A percentile compares a stretch with the other conserved stretches of the same genome.
Conservation (phyloP, 2,797 vertebrate species). For the Halcyon chelicuti region DNA sequence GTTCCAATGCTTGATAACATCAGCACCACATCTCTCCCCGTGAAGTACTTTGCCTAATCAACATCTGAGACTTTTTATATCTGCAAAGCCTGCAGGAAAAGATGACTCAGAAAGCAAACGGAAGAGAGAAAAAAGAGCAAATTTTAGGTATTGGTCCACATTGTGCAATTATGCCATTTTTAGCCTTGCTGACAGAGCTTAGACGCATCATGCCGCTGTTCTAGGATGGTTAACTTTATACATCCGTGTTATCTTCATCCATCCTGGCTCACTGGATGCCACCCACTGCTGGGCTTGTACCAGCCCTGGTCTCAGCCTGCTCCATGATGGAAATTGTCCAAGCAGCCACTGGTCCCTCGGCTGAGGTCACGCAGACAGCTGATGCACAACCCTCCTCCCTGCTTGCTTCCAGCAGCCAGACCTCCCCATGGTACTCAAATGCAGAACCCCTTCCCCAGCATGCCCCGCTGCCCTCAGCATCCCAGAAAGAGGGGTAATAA, state of each 20-base stretch:
- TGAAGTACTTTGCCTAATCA: background rate
- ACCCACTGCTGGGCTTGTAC: fast-evolving
- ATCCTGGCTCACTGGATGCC: background rate
- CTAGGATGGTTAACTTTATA: background rate
- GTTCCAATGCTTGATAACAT: background rate
- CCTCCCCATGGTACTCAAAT: fast-evolving
- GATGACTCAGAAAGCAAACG: background rate
- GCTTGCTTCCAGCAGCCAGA: background rate
- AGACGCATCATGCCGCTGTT: background rate
- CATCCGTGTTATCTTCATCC: fast-evolving
- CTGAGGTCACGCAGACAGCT: fast-evolving
- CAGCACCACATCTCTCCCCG: fast-evolving
- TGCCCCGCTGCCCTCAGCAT: fast-evolving
- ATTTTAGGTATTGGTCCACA: background rate
- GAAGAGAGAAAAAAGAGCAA: background rate
- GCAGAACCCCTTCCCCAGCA: background rate
- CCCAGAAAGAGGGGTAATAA: background rate
- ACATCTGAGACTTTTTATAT: background rate
- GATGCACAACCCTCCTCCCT: no score
- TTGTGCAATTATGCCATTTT: background rate
- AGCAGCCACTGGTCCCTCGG: background rate
- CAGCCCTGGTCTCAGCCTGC: background rate
- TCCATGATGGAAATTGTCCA: background rate
- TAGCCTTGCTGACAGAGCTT: background rate
- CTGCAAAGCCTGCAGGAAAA: background rate